These are phyloP conservation scores for Dusona sp. DNA, from an alignment of 2,888 invertebrate genomes.

Conservation along the genomic window DNA sequence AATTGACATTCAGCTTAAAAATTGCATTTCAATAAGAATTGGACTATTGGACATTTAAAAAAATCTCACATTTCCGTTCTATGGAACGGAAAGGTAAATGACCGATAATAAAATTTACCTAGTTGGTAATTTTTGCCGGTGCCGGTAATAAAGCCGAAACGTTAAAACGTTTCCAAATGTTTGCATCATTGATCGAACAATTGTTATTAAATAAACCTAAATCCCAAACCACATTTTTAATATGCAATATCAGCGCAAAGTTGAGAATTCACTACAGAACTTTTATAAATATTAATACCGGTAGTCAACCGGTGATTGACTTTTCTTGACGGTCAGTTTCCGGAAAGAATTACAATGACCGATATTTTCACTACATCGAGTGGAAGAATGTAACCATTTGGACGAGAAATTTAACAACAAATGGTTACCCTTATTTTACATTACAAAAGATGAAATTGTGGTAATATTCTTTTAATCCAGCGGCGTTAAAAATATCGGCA, in stretches of 20 bases:
- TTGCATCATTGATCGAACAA: not conserved
- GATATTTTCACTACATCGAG: not conserved
- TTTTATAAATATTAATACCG: not conserved
- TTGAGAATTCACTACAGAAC: not conserved
- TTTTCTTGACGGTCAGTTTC: not conserved
- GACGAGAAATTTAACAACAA: no score
- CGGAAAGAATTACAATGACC: not conserved
- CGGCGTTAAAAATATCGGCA: not conserved
- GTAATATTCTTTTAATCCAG: not conserved
- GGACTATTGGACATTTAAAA: not conserved
- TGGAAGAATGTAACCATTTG: no score
- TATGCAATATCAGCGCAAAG: not conserved
- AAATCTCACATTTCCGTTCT: not conserved
- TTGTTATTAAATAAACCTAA: not conserved
- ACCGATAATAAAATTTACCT: not conserved
- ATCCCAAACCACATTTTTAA: not conserved
- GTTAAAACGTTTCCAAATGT: not conserved
- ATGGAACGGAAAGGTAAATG: not conserved
- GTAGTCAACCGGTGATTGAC: not conserved
- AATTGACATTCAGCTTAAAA: not conserved
- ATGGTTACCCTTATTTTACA: not conserved
- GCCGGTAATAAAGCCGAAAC: slow-evolving; percentile 6
- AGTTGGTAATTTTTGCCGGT: not conserved
- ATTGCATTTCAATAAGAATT: not conserved
- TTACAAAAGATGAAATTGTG: not conserved